These are phyloP conservation scores for Proteles cristata DNA, from an alignment of 2,113 vertebrate genomes.

Conservation along the genomic window DNA sequence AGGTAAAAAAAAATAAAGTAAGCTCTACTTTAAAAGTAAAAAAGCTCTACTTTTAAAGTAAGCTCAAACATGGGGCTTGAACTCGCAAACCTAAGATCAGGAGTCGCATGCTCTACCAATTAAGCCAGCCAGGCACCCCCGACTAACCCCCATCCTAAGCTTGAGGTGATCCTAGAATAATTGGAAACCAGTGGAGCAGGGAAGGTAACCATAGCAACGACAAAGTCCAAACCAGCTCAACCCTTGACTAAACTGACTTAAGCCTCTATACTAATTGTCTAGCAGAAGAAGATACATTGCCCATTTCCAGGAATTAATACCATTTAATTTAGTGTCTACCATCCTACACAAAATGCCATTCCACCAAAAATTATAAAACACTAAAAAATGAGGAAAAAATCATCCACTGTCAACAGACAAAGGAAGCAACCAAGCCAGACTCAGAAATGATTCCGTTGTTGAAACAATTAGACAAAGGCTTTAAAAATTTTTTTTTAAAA, in stretches of 20 bases:
- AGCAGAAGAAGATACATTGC: not conserved
- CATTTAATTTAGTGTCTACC: not conserved
- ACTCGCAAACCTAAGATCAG: no score
- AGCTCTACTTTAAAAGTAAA: no score
- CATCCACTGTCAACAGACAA: not conserved
- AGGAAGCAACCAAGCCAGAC: not conserved
- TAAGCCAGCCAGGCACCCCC: no score
- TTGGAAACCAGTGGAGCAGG: not conserved
- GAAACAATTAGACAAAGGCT: not conserved
- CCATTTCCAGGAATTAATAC: not conserved
- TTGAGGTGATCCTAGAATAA: not conserved
- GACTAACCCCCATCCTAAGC: not conserved
- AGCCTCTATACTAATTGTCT: not conserved
- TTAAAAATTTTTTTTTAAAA: not conserved
- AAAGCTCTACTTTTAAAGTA: no score
- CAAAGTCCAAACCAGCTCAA: not conserved
- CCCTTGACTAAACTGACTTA: not conserved
- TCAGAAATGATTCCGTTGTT: not conserved
- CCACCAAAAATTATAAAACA: not conserved
- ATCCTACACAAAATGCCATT: not conserved
- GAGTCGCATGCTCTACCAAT: no score
- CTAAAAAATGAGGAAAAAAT: not conserved
- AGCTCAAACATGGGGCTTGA: no score
- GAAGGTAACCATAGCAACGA: slow-evolving; percentile 22
- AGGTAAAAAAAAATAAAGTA: no score